Conservation (phyloP, 2,888 invertebrate genomes). For the Eristalinus aeneus region DNA sequence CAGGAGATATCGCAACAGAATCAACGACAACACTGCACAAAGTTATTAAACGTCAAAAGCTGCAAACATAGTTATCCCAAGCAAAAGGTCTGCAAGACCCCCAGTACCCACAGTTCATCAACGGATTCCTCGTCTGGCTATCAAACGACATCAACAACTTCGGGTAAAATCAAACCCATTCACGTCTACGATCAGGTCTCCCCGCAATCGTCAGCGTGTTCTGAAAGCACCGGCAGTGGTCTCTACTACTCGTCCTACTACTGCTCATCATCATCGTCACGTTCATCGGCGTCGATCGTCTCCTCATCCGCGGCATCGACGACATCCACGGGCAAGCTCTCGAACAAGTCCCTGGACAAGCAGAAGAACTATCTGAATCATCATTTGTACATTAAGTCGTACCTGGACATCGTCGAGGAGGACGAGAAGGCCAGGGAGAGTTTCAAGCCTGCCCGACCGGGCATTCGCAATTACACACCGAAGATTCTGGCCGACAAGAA, state of each 20-base stretch:
- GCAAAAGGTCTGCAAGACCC: conserved; percentile 59
- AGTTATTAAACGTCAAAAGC: conserved; percentile 70
- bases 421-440: conserved; percentile 81
- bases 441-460: conserved; percentile 82
- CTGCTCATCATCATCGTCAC: conserved; percentile 75
- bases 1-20: conserved; percentile 81
- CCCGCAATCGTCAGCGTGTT: conserved; percentile 64
- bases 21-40: conserved; percentile 75
- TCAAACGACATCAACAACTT: conserved; percentile 73
- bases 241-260: conserved; percentile 78
- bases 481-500: conserved; percentile 83
- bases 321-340: conserved; percentile 78
- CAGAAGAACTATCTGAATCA: conserved; percentile 82
- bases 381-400: conserved; percentile 83
- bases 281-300: conserved; percentile 79
- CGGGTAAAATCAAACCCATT: conserved; percentile 73
- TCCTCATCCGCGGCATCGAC: conserved; percentile 79
- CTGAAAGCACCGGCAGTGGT: conserved; percentile 78
- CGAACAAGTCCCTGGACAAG: conserved; percentile 76
- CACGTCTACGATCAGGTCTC: conserved; percentile 57
- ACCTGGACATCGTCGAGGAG: conserved; percentile 82
- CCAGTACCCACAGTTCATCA: conserved; percentile 74
- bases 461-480: conserved; percentile 87
- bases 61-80: conserved; percentile 59
- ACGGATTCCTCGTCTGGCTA: conserved; percentile 72